A percentile compares a stretch with the other conserved stretches of the same genome.
phyloP scores from a whole-genome alignment of 2,888 invertebrate species.

The Hemicrepidius hirtus region DNA sequence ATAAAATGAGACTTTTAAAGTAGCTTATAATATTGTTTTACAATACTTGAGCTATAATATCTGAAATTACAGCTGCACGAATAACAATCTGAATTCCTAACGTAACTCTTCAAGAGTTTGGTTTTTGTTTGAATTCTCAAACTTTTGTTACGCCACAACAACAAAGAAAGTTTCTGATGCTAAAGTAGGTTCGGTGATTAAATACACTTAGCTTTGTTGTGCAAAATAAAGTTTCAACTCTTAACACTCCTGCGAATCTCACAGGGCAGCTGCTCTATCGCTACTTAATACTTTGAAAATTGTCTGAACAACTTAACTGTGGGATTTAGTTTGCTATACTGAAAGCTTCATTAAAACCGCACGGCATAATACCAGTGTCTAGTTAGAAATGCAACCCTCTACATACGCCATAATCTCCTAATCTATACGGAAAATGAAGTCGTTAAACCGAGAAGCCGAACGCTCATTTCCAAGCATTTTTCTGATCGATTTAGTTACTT shows the following conservation, averaged over 20 bases:
- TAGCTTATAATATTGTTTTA: conserved; percentile 14
- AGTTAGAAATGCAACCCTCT: conserved; percentile 7
- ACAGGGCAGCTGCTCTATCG: conserved; percentile 36
- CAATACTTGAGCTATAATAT: conserved; percentile 6
- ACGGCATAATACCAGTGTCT: conserved; percentile 6
- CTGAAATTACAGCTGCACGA: conserved; percentile 34
- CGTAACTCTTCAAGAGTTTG: conserved; percentile 54
- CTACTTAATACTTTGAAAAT: conserved; percentile 31
- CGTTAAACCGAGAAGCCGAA: not conserved
- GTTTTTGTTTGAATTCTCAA: conserved; percentile 56
- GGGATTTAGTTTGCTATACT: conserved; percentile 27
- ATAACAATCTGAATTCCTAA: conserved; percentile 57
- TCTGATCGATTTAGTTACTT: conserved; percentile 10
- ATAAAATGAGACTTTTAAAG: not conserved
- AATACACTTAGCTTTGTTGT: conserved; percentile 52
- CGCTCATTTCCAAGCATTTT: conserved; percentile 16
- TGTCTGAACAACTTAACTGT: conserved; percentile 32
- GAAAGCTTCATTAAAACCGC: conserved; percentile 29
- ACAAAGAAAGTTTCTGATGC: conserved; percentile 52
- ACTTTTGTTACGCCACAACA: conserved; percentile 52
- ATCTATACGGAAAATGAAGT: conserved; percentile 17
- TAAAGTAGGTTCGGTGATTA: conserved; percentile 52
- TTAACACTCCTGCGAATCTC: conserved; percentile 37
- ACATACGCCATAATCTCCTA: conserved; percentile 19
- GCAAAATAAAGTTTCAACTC: conserved; percentile 46